A percentile compares a stretch with the other conserved stretches of the same genome.
Conservation (phyloP, 2,797 vertebrate genomes). For the Loris lydekkerianus region DNA sequence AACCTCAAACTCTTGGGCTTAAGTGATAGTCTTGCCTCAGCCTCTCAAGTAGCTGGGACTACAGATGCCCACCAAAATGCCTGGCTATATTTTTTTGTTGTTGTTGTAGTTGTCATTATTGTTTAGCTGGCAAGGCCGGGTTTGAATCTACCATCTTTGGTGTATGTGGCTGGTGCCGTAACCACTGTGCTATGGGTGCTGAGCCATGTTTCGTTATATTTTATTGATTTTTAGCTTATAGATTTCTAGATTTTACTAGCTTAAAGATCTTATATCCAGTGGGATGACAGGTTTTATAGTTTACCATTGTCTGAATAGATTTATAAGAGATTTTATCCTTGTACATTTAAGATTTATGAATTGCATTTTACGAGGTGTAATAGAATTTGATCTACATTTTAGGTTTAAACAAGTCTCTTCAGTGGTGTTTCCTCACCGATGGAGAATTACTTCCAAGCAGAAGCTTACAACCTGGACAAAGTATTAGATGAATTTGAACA, state of each 20-base stretch:
- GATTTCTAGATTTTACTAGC: slow-evolving; percentile 33
- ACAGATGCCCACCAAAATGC: too few species aligned
- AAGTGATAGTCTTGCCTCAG: too few species aligned
- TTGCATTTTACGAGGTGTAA: slow-evolving; percentile 68
- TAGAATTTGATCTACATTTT: slow-evolving; percentile 78
- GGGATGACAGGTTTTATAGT: not conserved
- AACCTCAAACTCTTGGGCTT: too few species aligned
- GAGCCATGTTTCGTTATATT: not conserved
- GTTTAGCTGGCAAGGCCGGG: too few species aligned
- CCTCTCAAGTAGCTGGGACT: too few species aligned
- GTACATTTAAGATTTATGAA: slow-evolving; percentile 22
- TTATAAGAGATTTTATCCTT: slow-evolving; percentile 54
- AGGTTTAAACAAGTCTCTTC: slow-evolving; percentile 88
- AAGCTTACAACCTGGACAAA: slow-evolving; percentile 99
- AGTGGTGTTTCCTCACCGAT: slow-evolving; percentile 96
- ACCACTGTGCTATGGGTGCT: too few species aligned
- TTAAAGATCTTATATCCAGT: slow-evolving; percentile 22
- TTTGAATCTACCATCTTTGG: too few species aligned
- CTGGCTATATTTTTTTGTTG: too few species aligned
- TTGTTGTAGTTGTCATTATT: too few species aligned
- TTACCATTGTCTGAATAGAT: slow-evolving; percentile 19
- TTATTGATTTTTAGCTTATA: slow-evolving; percentile 17
- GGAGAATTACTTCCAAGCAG: slow-evolving; percentile 99
- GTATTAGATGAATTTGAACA: slow-evolving; percentile 99
- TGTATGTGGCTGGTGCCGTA: too few species aligned